Evolutionary conservation across 2,888 invertebrate species (phyloP), one percentile per base, ranked within the genome.

Genomic region (Lithophane socia): DNA sequence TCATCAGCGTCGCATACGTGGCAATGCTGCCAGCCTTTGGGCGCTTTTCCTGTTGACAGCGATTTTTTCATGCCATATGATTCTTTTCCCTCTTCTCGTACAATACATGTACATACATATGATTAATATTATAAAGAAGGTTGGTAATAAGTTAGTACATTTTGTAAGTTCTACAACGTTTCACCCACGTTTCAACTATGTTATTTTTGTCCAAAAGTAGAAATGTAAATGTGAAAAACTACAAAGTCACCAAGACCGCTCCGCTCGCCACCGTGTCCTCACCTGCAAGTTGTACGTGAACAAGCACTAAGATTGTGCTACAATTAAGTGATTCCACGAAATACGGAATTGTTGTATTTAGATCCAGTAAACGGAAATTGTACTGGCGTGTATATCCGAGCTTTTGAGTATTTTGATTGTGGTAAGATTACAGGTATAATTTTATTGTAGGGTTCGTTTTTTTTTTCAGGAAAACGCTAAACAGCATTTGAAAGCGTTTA

Each of bases 261-360:
- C 18, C n/a, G 8, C 42, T 58, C 37, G 12, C 13, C 68, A 80
- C 64, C n/a, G 1, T 42, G 37, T 0, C 44, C 42, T 13, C 24
- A 54, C 13, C 58, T 37, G 2, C 3, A 29, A 80, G 56, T 80
- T 58, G 76, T 80, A 75, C 70, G 80, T 76, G 80, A 63, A 80
- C 80, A 76, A 80, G 81, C 76, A 78, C 73, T 80, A 80, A 80
- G 80, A 80, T 81, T 80, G 78, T 82, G 56, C 61, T 73, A 71
- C 83, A 82, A 82, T 82, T 82, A 78, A 78, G 73, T 63, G 78
- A 78, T 82, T 66, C 63, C 42, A 70, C 69, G 84, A 79, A 82
- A 83, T 75, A 21, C 61, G 54, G 73, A 77, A 77, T 86, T 73
- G 84, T 84, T 79, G 77, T 84, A 86, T 85, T 85, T 83, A 75